Percentiles rank a stretch among this genome's conserved stretches.
phyloP scores from a whole-genome alignment of 2,113 vertebrate species.

The Hipposideros armiger region DNA sequence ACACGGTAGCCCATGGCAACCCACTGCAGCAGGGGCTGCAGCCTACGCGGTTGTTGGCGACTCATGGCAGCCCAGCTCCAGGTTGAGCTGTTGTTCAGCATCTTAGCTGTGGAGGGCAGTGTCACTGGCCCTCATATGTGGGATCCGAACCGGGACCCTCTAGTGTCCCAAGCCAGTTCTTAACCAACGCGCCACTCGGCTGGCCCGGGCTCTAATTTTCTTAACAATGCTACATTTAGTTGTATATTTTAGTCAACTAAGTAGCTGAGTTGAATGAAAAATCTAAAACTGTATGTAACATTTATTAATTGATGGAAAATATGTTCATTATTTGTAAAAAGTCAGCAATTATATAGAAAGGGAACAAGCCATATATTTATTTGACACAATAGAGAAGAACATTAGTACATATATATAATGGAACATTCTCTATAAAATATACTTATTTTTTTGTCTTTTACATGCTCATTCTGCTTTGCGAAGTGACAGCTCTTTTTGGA shows the following conservation, averaged over 20 bases:
- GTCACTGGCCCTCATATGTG: no score
- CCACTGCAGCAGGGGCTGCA: no score
- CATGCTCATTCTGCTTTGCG: slow-evolving; percentile 72
- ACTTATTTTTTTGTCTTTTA: slow-evolving; percentile 70
- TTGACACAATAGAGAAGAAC: slow-evolving; percentile 53
- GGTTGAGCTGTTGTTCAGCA: no score
- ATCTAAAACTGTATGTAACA: slow-evolving; percentile 54
- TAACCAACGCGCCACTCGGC: no score
- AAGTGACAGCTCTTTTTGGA: slow-evolving; percentile 60
- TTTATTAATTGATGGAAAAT: slow-evolving; percentile 42
- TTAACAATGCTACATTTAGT: slow-evolving; percentile 51
- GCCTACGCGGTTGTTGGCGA: no score
- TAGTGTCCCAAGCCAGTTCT: no score
- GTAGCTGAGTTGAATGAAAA: slow-evolving; percentile 50
- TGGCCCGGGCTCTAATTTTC: slow-evolving; percentile 1
- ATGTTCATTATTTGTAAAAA: slow-evolving; percentile 69
- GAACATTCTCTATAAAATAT: slow-evolving; percentile 54
- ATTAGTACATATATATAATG: slow-evolving; percentile 11
- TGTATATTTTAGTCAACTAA: slow-evolving; percentile 53
- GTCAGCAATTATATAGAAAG: slow-evolving; percentile 52
- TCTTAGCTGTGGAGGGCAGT: no score
- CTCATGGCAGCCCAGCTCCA: no score
- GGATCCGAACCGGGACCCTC: no score
- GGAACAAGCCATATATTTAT: slow-evolving; percentile 73
- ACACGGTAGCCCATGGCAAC: no score